These are phyloP conservation scores for Calosoma granatense DNA, from an alignment of 1,140 invertebrate species.

Conservation along the genomic window DNA sequence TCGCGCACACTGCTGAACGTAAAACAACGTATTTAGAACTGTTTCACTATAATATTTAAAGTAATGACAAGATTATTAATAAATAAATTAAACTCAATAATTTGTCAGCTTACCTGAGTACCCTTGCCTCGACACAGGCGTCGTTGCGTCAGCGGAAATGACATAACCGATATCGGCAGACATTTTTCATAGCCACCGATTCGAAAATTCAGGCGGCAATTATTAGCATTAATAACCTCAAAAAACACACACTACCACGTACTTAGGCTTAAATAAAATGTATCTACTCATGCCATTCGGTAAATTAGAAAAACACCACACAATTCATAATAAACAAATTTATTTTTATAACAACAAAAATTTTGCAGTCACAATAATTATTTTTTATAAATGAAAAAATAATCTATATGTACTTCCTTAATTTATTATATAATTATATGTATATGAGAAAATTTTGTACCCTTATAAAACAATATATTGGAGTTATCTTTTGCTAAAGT, in stretches of 20 bases:
- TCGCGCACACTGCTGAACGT: too few relatives aligned
- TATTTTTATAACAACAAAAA: conserved; percentile 7
- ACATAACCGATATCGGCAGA: background rate
- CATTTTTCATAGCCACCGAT: background rate
- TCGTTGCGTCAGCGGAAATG: conserved; percentile 6
- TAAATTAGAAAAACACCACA: background rate
- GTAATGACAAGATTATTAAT: background rate
- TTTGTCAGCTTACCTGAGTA: conserved; percentile 6
- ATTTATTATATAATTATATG: too few relatives aligned
- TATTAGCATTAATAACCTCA: too few relatives aligned
- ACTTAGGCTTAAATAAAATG: too few relatives aligned
- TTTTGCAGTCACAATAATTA: conserved; percentile 2
- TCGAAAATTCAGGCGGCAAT: too few relatives aligned
- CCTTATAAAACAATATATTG: conserved; percentile 3
- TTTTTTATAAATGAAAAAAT: conserved; percentile 8
- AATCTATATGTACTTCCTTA: conserved; percentile 6
- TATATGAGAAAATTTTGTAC: background rate
- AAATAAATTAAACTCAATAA: background rate
- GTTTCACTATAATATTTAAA: background rate
- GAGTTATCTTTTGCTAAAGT: background rate
- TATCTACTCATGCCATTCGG: too few relatives aligned
- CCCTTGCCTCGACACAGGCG: conserved; percentile 5
- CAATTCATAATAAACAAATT: conserved; percentile 4
- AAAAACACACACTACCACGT: too few relatives aligned
- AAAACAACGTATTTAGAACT: background rate